phyloP scores from a whole-genome alignment of 2,113 vertebrate genomes.

The Macroglossus sobrinus region DNA sequence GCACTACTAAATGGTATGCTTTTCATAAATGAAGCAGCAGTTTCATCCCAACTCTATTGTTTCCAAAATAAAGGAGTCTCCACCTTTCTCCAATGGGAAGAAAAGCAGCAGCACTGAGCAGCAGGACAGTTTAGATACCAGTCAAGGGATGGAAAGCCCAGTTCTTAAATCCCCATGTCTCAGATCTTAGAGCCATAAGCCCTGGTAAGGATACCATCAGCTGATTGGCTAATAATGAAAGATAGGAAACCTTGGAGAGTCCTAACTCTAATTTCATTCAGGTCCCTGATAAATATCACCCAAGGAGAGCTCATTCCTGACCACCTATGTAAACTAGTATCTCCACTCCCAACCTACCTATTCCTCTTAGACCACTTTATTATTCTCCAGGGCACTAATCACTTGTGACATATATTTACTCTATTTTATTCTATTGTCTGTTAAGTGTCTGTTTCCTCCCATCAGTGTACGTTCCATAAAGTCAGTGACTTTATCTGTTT shows the following conservation, averaged over 20 bases:
- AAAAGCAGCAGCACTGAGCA: not conserved
- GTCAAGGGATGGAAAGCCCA: not conserved
- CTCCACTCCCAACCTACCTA: not conserved
- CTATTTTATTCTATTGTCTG: not conserved
- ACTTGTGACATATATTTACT: not conserved
- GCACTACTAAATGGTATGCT: not conserved
- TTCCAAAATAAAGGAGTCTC: not conserved
- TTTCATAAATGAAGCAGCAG: not conserved
- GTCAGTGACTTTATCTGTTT: not conserved
- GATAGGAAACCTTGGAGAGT: not conserved
- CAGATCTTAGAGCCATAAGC: not conserved
- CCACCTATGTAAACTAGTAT: not conserved
- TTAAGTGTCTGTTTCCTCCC: not conserved
- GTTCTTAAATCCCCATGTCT: not conserved
- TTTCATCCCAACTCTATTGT: not conserved
- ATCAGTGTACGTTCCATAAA: not conserved
- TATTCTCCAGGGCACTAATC: not conserved
- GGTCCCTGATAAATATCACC: not conserved
- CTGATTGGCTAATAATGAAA: not conserved
- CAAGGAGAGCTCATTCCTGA: not conserved
- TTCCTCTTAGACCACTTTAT: not conserved
- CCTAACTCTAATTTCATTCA: not conserved
- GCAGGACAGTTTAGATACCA: not conserved
- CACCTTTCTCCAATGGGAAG: not conserved
- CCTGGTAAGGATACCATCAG: not conserved